Percentiles rank a stretch among this genome's conserved stretches.
Evolutionary conservation across 2,888 invertebrate genomes (phyloP).

Genomic region (Deroplatys truncata): DNA sequence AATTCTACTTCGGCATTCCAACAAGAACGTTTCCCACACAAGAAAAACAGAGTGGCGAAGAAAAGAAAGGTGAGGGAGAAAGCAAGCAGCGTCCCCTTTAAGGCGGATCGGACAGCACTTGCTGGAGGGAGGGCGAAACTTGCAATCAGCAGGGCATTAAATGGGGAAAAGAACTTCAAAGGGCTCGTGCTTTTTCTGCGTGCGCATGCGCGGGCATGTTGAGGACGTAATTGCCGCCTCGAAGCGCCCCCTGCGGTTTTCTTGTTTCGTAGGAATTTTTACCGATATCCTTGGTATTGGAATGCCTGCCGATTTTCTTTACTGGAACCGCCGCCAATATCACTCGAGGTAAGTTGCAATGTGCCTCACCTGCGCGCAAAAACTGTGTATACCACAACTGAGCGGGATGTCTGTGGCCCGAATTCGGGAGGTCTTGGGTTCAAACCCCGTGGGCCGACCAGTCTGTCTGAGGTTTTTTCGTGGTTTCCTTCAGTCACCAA

Average conservation of each 20-base stretch:
- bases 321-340: neutral
- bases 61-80: neutral
- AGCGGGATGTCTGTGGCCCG: too few relatives aligned
- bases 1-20: neutral
- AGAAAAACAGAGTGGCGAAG: neutral
- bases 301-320: neutral
- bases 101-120: neutral
- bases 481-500: too few relatives aligned
- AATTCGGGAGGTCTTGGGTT: too few relatives aligned
- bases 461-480: too few relatives aligned
- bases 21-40: neutral
- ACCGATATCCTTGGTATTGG: neutral
- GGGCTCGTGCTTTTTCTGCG: neutral
- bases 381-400: too few relatives aligned
- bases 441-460: too few relatives aligned
- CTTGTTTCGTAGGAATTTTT: neutral
- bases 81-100: neutral
- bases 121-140: neutral
- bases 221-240: neutral
- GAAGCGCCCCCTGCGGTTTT: neutral
- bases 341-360: too few relatives aligned
- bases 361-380: too few relatives aligned
- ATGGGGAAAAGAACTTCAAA: neutral
- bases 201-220: neutral
- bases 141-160: neutral